Conservation (phyloP, 1,140 invertebrate genomes). For the Asobara japonica region DNA sequence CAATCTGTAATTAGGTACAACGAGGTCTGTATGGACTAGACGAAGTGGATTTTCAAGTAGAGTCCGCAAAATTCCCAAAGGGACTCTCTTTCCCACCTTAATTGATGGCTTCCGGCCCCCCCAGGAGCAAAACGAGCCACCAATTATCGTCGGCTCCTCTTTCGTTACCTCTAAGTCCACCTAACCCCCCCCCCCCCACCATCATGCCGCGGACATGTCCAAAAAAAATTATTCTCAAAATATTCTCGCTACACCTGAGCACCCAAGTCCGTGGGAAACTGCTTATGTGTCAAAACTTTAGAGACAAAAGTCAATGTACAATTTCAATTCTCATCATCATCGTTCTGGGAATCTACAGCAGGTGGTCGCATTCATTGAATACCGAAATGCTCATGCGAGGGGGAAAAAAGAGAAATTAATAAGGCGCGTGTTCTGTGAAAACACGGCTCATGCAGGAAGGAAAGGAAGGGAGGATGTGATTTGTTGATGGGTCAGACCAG, state of each 20-base stretch:
- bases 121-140: conserved; percentile 34
- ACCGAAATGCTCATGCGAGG: neutral
- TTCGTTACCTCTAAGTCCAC: conserved; percentile 16
- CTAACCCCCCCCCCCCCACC: neutral
- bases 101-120: conserved; percentile 49
- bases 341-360: neutral
- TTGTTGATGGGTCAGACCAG: too few relatives aligned
- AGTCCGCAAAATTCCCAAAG: neutral
- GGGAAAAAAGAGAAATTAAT: neutral
- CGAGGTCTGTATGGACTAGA: too few relatives aligned
- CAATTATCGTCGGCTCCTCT: conserved; percentile 45
- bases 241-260: conserved; percentile 2
- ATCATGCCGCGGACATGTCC: neutral
- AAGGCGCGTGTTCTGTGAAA: too few relatives aligned
- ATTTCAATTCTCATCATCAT: conserved; percentile 1
- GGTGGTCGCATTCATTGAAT: neutral
- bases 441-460: too few relatives aligned
- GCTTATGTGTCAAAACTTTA: neutral
- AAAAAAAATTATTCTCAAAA: neutral
- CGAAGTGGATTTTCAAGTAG: too few relatives aligned
- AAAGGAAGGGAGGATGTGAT: too few relatives aligned
- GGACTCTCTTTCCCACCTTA: conserved; percentile 35
- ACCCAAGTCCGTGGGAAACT: conserved; percentile 1
- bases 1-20: too few relatives aligned
- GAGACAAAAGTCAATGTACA: neutral